These are phyloP conservation scores for Triplophysa dalaica DNA, from an alignment of 2,113 vertebrate genomes.

Conservation along the genomic window DNA sequence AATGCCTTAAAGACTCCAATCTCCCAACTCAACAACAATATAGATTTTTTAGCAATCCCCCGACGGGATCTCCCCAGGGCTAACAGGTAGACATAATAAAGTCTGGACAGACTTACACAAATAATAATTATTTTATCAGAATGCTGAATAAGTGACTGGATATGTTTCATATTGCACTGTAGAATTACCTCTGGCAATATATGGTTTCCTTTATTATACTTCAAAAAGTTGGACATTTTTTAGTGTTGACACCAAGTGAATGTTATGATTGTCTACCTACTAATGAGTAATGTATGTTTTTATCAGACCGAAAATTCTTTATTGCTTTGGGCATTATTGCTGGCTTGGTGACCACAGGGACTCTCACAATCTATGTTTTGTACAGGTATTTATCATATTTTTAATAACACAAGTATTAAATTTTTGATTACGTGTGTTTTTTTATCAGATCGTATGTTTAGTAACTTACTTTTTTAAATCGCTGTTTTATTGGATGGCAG, in stretches of 20 bases:
- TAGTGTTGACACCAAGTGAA: background rate
- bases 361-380: conserved; percentile 28
- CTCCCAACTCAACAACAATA: conserved; percentile 40
- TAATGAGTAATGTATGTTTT: conserved; percentile 22
- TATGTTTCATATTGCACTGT: conserved; percentile 19
- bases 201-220: conserved; percentile 5
- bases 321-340: conserved; percentile 48
- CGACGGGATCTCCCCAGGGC: conserved; percentile 23
- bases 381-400: conserved; percentile 45
- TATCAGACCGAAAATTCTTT: conserved; percentile 48
- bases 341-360: conserved; percentile 42
- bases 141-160: conserved; percentile 7
- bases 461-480: background rate
- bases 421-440: background rate
- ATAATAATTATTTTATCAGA: conserved; percentile 27
- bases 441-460: background rate
- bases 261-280: background rate
- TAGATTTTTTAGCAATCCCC: conserved; percentile 50
- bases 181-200: conserved; percentile 8
- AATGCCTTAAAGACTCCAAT: conserved; percentile 47
- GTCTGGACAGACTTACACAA: conserved; percentile 13
- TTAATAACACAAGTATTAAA: background rate
- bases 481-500: too few relatives aligned
- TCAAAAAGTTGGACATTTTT: background rate
- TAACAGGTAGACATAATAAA: conserved; percentile 43